These are phyloP conservation scores for Akabosia matsudoensis DNA, from an alignment of 1,140 invertebrate species.

Conservation along the genomic window DNA sequence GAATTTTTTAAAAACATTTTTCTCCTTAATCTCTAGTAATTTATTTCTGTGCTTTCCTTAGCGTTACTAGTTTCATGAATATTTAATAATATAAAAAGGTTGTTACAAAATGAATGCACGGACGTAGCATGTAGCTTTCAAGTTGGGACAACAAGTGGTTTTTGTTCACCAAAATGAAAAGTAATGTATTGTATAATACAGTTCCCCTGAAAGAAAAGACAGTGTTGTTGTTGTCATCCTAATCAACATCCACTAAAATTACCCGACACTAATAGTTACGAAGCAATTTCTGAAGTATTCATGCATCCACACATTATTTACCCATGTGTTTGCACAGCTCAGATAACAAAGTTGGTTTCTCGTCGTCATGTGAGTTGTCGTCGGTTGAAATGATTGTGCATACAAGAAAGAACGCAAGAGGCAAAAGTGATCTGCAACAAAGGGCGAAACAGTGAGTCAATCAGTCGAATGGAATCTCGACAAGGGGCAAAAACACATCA, in stretches of 20 bases:
- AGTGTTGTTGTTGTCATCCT: not conserved
- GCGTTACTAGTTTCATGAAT: too few relatives aligned
- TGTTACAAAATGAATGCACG: too few relatives aligned
- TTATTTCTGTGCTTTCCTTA: too few relatives aligned
- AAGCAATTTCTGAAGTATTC: not conserved
- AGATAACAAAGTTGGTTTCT: not conserved
- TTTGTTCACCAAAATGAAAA: not conserved
- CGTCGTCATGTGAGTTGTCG: too few relatives aligned
- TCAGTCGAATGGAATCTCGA: conserved; percentile 18
- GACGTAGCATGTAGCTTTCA: not conserved
- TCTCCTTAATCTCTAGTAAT: too few relatives aligned
- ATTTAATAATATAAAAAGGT: too few relatives aligned
- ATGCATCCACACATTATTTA: not conserved
- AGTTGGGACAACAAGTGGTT: not conserved
- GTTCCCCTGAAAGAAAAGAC: too few relatives aligned
- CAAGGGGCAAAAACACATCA: conserved; percentile 24
- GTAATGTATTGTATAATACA: too few relatives aligned
- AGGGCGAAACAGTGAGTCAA: conserved; percentile 18
- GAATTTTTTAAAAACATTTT: too few relatives aligned
- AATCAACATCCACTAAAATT: conserved; percentile 7
- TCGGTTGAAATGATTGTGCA: not conserved
- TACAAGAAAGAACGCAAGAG: not conserved
- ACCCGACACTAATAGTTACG: not conserved
- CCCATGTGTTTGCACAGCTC: not conserved
- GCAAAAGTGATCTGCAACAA: not conserved